A percentile compares a stretch with the other conserved stretches of the same genome.
Evolutionary conservation across 2,113 vertebrate species (phyloP).

Genomic region (Podarcis muralis): DNA sequence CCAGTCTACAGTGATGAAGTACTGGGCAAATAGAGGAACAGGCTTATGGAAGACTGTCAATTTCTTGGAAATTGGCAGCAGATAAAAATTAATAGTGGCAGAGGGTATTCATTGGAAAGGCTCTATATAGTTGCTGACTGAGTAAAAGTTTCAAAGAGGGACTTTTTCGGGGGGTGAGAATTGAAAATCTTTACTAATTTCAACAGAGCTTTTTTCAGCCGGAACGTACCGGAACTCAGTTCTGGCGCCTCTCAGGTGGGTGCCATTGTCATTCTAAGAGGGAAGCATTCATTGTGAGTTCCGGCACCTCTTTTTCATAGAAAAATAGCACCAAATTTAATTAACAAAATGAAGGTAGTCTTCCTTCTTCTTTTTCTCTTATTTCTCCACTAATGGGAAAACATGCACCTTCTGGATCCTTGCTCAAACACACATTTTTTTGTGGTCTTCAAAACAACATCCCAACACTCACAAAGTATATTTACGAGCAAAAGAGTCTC

Average conservation of each 20-base stretch:
- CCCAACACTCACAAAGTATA: too few relatives aligned
- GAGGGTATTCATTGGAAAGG: conserved; percentile 24
- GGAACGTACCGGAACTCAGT: too few relatives aligned
- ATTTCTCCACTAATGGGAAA: neutral
- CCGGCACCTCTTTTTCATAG: too few relatives aligned
- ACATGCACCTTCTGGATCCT: neutral
- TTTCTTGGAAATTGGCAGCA: conserved; percentile 38
- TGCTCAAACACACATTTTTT: neutral
- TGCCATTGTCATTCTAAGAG: too few relatives aligned
- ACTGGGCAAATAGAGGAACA: conserved; percentile 42
- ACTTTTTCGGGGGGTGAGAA: neutral
- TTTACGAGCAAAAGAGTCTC: too few relatives aligned
- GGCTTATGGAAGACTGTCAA: conserved; percentile 23
- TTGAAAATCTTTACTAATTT: too few relatives aligned
- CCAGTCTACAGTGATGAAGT: conserved; percentile 46
- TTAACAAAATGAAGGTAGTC: too few relatives aligned
- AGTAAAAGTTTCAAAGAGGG: conserved; percentile 36
- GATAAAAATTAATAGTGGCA: conserved; percentile 43
- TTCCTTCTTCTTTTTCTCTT: neutral
- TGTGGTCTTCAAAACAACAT: too few relatives aligned
- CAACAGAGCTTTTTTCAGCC: too few relatives aligned
- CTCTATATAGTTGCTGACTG: neutral
- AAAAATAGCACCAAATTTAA: too few relatives aligned
- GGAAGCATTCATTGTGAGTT: too few relatives aligned
- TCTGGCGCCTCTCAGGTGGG: too few relatives aligned